These are phyloP conservation scores for Diaprepes abbreviatus DNA, from an alignment of 2,888 invertebrate genomes.

Conservation along the genomic window DNA sequence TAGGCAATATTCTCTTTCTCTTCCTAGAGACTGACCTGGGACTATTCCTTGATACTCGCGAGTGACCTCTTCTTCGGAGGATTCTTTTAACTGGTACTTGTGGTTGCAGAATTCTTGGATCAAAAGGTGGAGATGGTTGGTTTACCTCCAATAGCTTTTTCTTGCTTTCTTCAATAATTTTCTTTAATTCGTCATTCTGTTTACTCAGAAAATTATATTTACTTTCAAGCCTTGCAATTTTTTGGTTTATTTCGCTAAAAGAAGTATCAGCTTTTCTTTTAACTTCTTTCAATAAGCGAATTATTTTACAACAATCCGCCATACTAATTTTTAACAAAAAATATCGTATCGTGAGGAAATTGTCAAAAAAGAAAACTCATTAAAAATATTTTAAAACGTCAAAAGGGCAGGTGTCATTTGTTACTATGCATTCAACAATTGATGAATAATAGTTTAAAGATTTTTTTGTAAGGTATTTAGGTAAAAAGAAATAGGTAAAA, in stretches of 20 bases:
- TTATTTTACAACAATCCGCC: slow-evolving; percentile 33
- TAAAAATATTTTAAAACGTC: slow-evolving; percentile 11
- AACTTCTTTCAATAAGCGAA: slow-evolving; percentile 17
- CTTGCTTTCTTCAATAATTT: slow-evolving; percentile 20
- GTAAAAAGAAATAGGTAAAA: no score
- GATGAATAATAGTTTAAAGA: no score
- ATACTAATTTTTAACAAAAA: slow-evolving; percentile 1
- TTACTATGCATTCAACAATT: no score
- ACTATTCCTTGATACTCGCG: neutral
- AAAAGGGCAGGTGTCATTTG: no score
- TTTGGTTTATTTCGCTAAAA: slow-evolving; percentile 27
- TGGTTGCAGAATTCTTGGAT: neutral
- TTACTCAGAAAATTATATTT: slow-evolving; percentile 9
- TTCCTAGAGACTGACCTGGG: neutral
- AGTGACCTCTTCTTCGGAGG: neutral
- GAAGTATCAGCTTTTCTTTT: slow-evolving; percentile 25
- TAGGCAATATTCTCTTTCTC: neutral
- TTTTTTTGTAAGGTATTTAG: no score
- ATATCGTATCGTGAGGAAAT: neutral
- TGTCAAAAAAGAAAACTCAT: neutral
- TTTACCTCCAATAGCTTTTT: neutral
- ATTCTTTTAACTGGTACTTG: neutral
- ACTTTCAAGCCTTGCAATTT: slow-evolving; percentile 27
- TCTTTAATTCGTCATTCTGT: slow-evolving; percentile 24
- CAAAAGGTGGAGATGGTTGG: neutral